Conservation (phyloP, 2,888 invertebrate genomes). For the Escarpia spicata region DNA sequence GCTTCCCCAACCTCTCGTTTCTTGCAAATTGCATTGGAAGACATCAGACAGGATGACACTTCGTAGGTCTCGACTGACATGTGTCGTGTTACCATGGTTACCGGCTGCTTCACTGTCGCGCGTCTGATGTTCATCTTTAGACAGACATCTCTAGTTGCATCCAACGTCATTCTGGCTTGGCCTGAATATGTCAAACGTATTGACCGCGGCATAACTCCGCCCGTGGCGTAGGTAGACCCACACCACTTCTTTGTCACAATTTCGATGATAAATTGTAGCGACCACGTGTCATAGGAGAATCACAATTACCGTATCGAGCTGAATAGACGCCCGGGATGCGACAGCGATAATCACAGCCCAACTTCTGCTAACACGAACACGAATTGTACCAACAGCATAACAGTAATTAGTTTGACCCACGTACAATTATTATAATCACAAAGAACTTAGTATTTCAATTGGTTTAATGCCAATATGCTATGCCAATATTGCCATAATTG, state of each 20-base stretch:
- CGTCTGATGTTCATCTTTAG: not conserved
- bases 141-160: constrained; percentile 7
- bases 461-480: not conserved
- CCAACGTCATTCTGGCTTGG: not conserved
- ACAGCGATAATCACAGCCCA: not conserved
- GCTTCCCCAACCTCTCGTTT: not conserved
- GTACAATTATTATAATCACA: not conserved
- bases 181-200: not conserved
- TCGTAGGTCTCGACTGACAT: not conserved
- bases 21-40: not conserved
- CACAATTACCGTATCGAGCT: not conserved
- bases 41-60: not conserved
- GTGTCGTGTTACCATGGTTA: not conserved
- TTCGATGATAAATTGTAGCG: not conserved
- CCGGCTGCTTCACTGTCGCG: not conserved
- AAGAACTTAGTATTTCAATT: not conserved
- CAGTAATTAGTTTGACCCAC: not conserved
- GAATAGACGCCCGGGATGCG: not conserved
- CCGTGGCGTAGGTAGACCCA: not conserved
- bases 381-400: not conserved
- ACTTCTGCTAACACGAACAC: not conserved
- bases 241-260: not conserved
- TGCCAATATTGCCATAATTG: not conserved
- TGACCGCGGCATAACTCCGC: not conserved
- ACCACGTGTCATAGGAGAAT: not conserved